A percentile compares a stretch with the other conserved stretches of the same genome.
Evolutionary conservation across 2,113 vertebrate genomes (phyloP).

Genomic region (Ageneiosus marmoratus): DNA sequence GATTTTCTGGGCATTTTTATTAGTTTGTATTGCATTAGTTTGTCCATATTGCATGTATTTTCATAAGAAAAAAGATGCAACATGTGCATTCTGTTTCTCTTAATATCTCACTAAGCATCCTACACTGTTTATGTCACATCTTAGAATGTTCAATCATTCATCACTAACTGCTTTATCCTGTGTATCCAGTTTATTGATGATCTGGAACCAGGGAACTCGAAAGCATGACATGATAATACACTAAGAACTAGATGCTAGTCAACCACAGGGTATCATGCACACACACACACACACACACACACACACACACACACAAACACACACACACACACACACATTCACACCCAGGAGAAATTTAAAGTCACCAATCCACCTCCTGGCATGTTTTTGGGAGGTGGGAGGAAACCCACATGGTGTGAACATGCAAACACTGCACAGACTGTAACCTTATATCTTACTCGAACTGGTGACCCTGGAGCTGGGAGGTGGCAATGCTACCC

Average conservation of each 20-base stretch:
- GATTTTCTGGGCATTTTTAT: not conserved
- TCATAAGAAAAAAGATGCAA: not conserved
- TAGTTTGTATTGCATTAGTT: not conserved
- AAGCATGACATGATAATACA: not conserved
- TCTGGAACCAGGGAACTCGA: not conserved
- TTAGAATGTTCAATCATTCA: not conserved
- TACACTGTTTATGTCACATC: not conserved
- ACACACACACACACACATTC: not conserved
- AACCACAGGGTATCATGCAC: no score
- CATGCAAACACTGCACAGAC: not conserved
- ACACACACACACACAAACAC: not conserved
- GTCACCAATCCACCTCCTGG: not conserved
- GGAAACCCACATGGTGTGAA: not conserved
- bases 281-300: not conserved
- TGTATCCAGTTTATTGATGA: not conserved
- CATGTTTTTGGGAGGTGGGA: not conserved
- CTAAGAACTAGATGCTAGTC: not conserved
- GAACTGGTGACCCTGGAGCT: not conserved
- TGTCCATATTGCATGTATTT: not conserved
- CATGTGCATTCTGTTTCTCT: not conserved
- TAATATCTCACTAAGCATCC: not conserved
- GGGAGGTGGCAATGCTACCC: not conserved
- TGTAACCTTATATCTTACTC: not conserved
- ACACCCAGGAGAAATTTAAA: not conserved
- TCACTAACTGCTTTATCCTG: not conserved